These are phyloP conservation scores for Pseudotriccus pelzelni DNA, from an alignment of 2,797 vertebrate genomes.

Conservation along the genomic window DNA sequence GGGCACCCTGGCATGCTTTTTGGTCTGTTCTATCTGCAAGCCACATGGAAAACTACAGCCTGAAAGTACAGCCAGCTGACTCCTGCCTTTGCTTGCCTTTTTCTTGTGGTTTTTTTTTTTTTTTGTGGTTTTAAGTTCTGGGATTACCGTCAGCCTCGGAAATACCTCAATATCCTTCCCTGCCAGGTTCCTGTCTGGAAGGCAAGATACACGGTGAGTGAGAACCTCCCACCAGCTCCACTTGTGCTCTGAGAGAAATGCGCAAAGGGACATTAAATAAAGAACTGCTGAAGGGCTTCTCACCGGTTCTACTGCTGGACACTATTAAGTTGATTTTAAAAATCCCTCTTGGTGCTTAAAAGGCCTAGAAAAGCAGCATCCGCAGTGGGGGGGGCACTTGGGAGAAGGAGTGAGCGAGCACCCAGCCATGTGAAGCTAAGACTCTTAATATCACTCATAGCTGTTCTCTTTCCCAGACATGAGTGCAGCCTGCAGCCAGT, in stretches of 20 bases:
- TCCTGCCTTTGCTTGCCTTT: constrained; percentile 39
- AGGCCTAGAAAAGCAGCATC: background rate
- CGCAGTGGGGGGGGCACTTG: background rate
- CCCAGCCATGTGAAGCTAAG: background rate
- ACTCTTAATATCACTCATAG: background rate
- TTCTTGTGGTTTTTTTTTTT: background rate
- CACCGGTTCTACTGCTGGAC: background rate
- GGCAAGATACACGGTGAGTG: constrained; percentile 92
- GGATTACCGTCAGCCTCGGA: constrained; percentile 97
- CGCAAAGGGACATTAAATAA: background rate
- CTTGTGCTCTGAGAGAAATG: background rate
- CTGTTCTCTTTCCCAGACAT: background rate
- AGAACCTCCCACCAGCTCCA: background rate
- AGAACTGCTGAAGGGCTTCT: background rate
- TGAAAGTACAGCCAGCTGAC: background rate
- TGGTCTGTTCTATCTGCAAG: background rate
- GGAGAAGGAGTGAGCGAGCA: background rate
- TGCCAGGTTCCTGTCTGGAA: constrained; percentile 99
- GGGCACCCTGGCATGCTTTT: background rate
- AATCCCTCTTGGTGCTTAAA: background rate
- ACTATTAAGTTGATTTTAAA: background rate
- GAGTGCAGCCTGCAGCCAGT: background rate
- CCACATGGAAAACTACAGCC: background rate
- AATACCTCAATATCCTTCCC: constrained; percentile 93
- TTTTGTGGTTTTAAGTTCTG: constrained; percentile 84